Base-by-base conservation (phyloP, 1,140 invertebrate species). In the Listronotus bonariensis region DNA sequence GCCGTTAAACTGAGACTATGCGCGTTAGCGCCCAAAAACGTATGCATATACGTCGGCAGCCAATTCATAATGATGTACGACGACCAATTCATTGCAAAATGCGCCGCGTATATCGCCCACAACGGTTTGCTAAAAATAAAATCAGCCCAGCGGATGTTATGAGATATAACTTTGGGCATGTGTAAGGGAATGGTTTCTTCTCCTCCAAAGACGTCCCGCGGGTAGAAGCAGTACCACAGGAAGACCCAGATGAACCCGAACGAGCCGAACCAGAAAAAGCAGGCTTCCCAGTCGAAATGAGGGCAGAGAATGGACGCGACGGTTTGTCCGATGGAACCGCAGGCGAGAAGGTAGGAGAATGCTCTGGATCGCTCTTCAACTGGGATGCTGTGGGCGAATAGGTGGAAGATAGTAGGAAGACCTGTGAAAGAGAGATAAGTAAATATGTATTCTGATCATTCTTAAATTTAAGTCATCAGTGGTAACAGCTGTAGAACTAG, bases 11-110 rank as follows among this genome's bases (percentile, higher is more conserved):
- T 91, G 63, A 92, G 87, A 74, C 87, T 87, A 74, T 88, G 84
- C 68, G 85, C 83, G 68, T 89, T 86, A 12, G 87, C 89, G 14
- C 86, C 87, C 17, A 92, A 80, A 73, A 85, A 86, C 49, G 85
- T 78, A 4, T 85, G 77, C 68, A 92, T 78, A 76, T 92, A 92
- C 6, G 89, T 92, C 3, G 90, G 90, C 61, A 92, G 77, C 90
- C 90, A 92, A 73, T 91, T 89, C 89, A 92, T 91, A 67, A 92
- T 89, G 61, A 92, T 91, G 71, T 92, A 92, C 71, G 88, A 91
- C 36, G 87, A 89, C 90, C 90, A 92, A 77, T 92, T 92, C 90
- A 92, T 92, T 18, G 88, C 85, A 79, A 92, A 92, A 79, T 92
- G 90, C 26, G 90, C 89, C 60, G 89, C 84, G 70, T 92, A 92